Percentiles rank a stretch among this genome's conserved stretches.
phyloP scores from a whole-genome alignment of 2,888 invertebrate species.

The Brachypalpus laphriformis region DNA sequence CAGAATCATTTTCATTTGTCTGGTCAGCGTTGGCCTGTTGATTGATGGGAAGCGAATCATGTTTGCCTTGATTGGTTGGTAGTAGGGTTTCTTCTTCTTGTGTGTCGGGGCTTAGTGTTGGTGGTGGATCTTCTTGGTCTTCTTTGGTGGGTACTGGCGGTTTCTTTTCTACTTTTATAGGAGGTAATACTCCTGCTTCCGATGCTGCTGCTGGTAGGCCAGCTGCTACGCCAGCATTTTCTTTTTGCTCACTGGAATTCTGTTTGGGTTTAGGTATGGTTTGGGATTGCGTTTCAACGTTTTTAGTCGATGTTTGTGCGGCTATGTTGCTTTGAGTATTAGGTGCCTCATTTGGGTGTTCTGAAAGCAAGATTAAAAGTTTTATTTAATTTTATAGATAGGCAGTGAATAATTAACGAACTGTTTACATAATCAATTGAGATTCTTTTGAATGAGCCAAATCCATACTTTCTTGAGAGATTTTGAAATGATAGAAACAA shows the following conservation, averaged over 20 bases:
- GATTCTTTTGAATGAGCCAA: no score
- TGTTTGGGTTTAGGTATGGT: neutral
- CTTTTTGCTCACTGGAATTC: neutral
- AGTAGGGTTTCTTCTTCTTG: neutral
- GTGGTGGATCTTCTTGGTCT: neutral
- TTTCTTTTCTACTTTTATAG: no score
- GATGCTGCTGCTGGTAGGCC: no score
- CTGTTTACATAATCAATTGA: no score
- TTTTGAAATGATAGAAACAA: no score
- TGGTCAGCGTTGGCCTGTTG: slow-evolving; percentile 35
- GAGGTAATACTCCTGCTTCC: no score
- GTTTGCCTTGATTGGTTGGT: slow-evolving; percentile 9
- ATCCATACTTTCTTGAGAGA: no score
- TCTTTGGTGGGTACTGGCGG: neutral
- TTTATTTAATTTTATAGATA: no score
- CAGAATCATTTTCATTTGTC: slow-evolving; percentile 32
- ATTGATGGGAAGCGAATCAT: slow-evolving; percentile 5
- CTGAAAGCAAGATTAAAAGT: no score
- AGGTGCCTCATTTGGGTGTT: neutral
- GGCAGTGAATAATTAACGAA: no score
- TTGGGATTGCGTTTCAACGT: neutral
- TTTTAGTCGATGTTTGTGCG: neutral
- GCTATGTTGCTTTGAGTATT: neutral
- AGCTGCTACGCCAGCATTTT: neutral
- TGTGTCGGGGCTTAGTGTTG: neutral